Evolutionary conservation across 2,888 invertebrate species (phyloP).

Genomic region (Mimas tiliae): DNA sequence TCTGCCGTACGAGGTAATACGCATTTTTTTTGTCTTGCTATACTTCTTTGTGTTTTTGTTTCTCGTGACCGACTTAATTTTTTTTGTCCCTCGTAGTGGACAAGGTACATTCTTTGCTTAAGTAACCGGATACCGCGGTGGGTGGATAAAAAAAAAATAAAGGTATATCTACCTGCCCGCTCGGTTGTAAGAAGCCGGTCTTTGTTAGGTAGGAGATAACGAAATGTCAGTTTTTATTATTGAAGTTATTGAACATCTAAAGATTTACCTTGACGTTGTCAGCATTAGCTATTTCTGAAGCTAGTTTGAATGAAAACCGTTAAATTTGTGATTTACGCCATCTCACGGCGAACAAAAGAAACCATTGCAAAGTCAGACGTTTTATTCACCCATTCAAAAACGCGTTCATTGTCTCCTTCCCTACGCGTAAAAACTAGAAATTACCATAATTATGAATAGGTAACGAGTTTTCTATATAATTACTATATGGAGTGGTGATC

Average conservation of each 20-base stretch:
- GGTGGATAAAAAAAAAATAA: constrained; percentile 18
- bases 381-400: constrained; percentile 2
- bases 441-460: constrained; percentile 54
- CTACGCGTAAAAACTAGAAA: constrained; percentile 37
- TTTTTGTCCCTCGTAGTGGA: constrained; percentile 18
- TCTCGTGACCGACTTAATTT: constrained; percentile 22
- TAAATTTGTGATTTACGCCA: constrained; percentile 1
- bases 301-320: not conserved
- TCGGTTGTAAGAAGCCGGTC: constrained; percentile 9
- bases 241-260: not conserved
- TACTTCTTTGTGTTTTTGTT: constrained; percentile 42
- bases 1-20: constrained; percentile 52
- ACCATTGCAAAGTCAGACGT: not conserved
- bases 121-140: constrained; percentile 24
- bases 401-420: constrained; percentile 14
- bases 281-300: not conserved
- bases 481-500: constrained; percentile 22
- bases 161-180: constrained; percentile 15
- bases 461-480: constrained; percentile 43
- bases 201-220: not conserved
- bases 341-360: not conserved
- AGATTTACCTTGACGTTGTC: constrained; percentile 4
- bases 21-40: constrained; percentile 39
- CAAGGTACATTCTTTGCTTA: constrained; percentile 23
- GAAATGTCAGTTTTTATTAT: not conserved